Percentiles rank a stretch among this genome's conserved stretches.
Evolutionary conservation across 2,888 invertebrate genomes (phyloP).

Genomic region (Mantis religiosa): DNA sequence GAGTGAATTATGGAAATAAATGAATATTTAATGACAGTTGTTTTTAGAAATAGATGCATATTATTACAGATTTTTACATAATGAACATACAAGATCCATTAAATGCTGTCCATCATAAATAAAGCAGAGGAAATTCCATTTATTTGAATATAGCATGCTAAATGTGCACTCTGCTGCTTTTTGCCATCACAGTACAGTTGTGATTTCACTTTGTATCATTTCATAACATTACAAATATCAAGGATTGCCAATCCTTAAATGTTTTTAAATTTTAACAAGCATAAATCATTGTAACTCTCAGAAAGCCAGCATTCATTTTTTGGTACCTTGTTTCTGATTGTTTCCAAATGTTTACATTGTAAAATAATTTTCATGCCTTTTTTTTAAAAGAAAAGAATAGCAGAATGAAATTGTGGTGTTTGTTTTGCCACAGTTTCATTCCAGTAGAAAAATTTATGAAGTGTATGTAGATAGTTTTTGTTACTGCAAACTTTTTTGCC

Average conservation of each 20-base stretch:
- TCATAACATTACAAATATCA: background rate
- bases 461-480: slow-evolving; percentile 12
- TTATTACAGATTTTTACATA: slow-evolving; percentile 9
- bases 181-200: background rate
- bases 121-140: slow-evolving; percentile 11
- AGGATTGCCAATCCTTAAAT: slow-evolving; percentile 1
- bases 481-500: slow-evolving; percentile 19
- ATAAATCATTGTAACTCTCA: background rate
- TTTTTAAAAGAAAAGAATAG: background rate
- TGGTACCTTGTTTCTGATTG: background rate
- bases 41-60: slow-evolving; percentile 7
- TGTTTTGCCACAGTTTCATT: slow-evolving; percentile 1
- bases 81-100: background rate
- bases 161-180: background rate
- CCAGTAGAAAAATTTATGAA: slow-evolving; percentile 3
- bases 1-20: background rate
- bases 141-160: slow-evolving; percentile 3
- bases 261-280: slow-evolving; percentile 4
- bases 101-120: background rate
- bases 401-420: background rate
- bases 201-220: background rate
- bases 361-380: slow-evolving; percentile 6
- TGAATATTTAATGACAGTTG: background rate
- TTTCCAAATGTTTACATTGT: background rate
- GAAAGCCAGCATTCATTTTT: slow-evolving; percentile 5